Evolutionary conservation across 2,888 invertebrate genomes (phyloP), one percentile per base, ranked within the genome.

Genomic region (Zaprionus bogoriensis): DNA sequence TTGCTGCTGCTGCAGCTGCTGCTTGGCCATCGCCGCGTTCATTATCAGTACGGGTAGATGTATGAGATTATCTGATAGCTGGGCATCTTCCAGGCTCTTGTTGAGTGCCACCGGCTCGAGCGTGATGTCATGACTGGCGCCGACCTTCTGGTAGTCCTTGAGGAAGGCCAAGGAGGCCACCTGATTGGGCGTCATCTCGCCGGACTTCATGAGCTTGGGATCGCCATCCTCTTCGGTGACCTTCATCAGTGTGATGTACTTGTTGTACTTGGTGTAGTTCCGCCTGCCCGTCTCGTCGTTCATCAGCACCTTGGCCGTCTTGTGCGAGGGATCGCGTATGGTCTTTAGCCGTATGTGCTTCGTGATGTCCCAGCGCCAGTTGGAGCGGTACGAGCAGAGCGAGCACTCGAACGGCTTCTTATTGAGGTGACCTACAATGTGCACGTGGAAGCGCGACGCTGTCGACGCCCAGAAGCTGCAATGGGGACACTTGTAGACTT

Each of bases 321-420:
- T 94, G 90, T 97, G 97, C 46, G 94, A 94, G 48, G 95, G 94
- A 91, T 97, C 97, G 69, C 96, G 93, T 19, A 95, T 95, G 5
- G 96, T 95, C 92, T 97, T 97, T 82, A 97, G 92, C 87, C 97
- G 95, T 72, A 98, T 98, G 90, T 99, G 99, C 90, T 98, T 97
- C 22, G 97, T 97, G 64, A 98, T 97, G 91, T 98, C 98, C 96
- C 98, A 98, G 71, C 98, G 94, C 98, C 98, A 98, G 89, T 98
- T 98, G 23, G 98, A 98, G 79, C 97, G 95, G 89, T 98, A 97
- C 52, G 96, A 95, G 92, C 98, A 99, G 12, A 96, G 92, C 1
- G 98, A 98, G 91, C 99, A 99, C 91, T 98, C 97, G 90, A 98
- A 99, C 0, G 98, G 98, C 89, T 97, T 97, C 89, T 96, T 96